Percentiles rank a stretch among this genome's conserved stretches.
Conservation (phyloP, 2,888 invertebrate species). For the Protonemura montana region DNA sequence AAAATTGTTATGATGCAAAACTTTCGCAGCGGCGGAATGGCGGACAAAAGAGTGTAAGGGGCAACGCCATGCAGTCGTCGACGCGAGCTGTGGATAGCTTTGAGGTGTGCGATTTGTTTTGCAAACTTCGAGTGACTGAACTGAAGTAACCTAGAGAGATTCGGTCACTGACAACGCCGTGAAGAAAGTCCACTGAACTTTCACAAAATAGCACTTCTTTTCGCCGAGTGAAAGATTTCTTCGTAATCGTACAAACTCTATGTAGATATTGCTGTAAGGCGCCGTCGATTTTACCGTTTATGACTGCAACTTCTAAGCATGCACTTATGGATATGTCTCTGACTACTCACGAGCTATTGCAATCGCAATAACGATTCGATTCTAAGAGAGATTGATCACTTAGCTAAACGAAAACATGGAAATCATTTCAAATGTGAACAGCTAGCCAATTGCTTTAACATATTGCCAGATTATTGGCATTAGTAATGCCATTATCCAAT, state of each 20-base stretch:
- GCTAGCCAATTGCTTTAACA: background rate
- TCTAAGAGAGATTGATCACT: background rate
- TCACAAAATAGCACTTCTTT: constrained; percentile 23
- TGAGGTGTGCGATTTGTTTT: constrained; percentile 35
- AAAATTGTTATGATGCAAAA: constrained; percentile 7
- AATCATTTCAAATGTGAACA: background rate
- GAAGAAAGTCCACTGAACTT: constrained; percentile 40
- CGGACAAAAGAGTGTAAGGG: background rate
- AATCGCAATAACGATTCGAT: background rate
- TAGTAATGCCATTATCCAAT: background rate
- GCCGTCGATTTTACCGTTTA: background rate
- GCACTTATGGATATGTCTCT: background rate
- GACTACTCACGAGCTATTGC: background rate
- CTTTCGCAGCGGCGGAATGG: background rate
- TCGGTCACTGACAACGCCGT: constrained; percentile 26
- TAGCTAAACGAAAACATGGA: background rate
- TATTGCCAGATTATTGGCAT: background rate
- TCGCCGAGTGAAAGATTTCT: constrained; percentile 34
- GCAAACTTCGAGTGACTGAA: constrained; percentile 36
- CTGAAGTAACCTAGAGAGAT: constrained; percentile 42
- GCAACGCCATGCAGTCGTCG: background rate
- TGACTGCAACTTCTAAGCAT: background rate
- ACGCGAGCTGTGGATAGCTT: background rate
- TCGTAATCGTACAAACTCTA: background rate
- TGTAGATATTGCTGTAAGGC: background rate